Percentiles rank a stretch among this genome's conserved stretches.
phyloP scores from a whole-genome alignment of 2,797 vertebrate species.

The Gadopsis bispinosus region DNA sequence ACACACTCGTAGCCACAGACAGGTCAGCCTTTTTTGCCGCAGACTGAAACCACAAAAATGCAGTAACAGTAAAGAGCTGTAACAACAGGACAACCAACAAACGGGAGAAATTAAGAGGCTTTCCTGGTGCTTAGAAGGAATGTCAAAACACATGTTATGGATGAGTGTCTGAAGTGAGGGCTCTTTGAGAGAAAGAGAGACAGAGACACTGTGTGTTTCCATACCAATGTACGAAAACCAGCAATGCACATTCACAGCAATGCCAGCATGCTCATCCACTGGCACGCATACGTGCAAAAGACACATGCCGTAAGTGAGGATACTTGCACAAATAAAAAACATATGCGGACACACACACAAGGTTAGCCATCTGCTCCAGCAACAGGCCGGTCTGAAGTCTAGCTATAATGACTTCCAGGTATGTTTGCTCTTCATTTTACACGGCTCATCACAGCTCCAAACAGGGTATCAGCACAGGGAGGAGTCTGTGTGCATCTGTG shows the following conservation, averaged over 20 bases:
- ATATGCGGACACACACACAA: conserved; percentile 38
- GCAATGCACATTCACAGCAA: background rate
- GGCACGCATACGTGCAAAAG: conserved; percentile 15
- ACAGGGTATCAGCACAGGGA: conserved; percentile 51
- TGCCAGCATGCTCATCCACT: conserved; percentile 1
- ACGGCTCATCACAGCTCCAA: conserved; percentile 79
- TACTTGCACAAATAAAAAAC: conserved; percentile 58
- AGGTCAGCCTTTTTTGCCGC: conserved; percentile 53
- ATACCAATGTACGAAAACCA: background rate
- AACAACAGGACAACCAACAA: conserved; percentile 62
- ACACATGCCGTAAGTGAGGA: conserved; percentile 21
- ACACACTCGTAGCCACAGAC: conserved; percentile 30
- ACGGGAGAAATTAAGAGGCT: conserved; percentile 73
- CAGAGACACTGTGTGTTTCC: background rate
- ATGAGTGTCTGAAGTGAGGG: conserved; percentile 60
- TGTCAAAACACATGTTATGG: conserved; percentile 75
- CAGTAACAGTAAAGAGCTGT: conserved; percentile 52
- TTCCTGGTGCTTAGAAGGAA: conserved; percentile 70
- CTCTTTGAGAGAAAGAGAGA: conserved; percentile 25
- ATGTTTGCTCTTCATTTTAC: conserved; percentile 85
- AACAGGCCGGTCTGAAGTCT: conserved; percentile 50
- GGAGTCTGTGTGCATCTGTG: conserved; percentile 13
- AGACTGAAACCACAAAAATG: conserved; percentile 68
- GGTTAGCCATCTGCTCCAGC: conserved; percentile 33
- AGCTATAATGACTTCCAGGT: conserved; percentile 84